Base-by-base conservation (phyloP, 2,113 vertebrate species). In the Pachyramphus minor region DNA sequence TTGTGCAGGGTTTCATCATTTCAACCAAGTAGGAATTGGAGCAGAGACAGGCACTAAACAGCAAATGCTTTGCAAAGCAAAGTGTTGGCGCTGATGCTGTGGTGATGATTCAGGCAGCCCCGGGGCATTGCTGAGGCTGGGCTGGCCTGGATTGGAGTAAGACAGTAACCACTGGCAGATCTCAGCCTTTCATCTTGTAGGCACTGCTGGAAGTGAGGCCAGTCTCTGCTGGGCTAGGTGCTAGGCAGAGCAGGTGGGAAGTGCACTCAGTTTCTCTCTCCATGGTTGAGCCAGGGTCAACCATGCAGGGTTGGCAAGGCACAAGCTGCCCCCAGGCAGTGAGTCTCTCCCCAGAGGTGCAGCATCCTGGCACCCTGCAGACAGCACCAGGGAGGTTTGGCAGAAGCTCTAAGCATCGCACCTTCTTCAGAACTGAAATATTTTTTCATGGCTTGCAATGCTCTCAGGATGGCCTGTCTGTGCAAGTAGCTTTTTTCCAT, bases 381-480 rank as follows among this genome's bases (percentile, higher is more conserved):
- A 37, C 64, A 88, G 2, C 64, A 49, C 25, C 7, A 23, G 67
- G 42, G 55, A 55, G 37, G 7, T n/a, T 14, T 93, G 90, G 79
- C 93, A 95, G 49, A n/a, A 49, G 90, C 77, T 81, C 55, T 30
- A 30, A 64, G 49, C 69, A 66, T 47, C 55, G 79, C 85, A 41
- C 12, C 77, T 72, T 67, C 83, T 56, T 86, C 90, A 90, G 41
- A 72, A 68, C 49, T 39, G 30, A 53, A 84, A 33, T 17, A 17
- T 12, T 77, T 56, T 69, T 56, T 37, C 2, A 0, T 73, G 79
- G 88, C 22, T 90, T 83, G 89, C 86, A 80, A 72, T 72, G 83
- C 73, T 84, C 84, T 93, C 74, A 68, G 77, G 59, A 89, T 13
- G 52, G 66, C 87, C 67, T 97, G 95, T 76, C 95, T 95, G 69